A percentile compares a stretch with the other conserved stretches of the same genome.
phyloP scores from a whole-genome alignment of 2,888 invertebrate species.

The Sarcophaga subvicina region DNA sequence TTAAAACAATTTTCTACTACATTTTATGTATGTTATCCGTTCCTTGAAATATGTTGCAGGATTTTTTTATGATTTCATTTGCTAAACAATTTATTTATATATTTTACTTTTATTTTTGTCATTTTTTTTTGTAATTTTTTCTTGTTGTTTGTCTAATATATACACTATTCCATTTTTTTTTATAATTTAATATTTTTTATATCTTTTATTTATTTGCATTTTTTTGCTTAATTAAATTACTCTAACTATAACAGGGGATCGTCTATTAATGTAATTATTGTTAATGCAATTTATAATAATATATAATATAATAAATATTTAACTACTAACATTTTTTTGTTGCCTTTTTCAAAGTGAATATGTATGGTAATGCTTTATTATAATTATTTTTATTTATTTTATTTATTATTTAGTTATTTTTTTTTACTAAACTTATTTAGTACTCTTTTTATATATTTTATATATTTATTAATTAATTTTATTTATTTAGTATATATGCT shows the following conservation, averaged over 20 bases:
- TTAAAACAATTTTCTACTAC: conserved; percentile 12
- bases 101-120: conserved; percentile 14
- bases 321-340: conserved; percentile 68
- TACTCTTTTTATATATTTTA: conserved; percentile 41
- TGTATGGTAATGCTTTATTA: conserved; percentile 58
- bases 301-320: conserved; percentile 66
- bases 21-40: background rate
- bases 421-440: conserved; percentile 60
- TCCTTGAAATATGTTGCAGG: background rate
- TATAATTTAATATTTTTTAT: background rate
- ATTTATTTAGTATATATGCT: conserved; percentile 31
- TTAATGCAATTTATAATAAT: conserved; percentile 51
- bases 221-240: conserved; percentile 61
- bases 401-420: conserved; percentile 25
- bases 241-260: conserved; percentile 67
- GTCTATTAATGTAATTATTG: conserved; percentile 65
- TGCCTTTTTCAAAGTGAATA: conserved; percentile 69
- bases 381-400: conserved; percentile 29
- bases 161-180: conserved; percentile 2
- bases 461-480: conserved; percentile 1
- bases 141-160: conserved; percentile 15
- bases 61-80: background rate
- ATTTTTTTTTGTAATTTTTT: background rate
- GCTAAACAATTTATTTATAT: conserved; percentile 1
- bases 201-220: background rate